These are phyloP conservation scores for Myrmecobius fasciatus DNA, from an alignment of 2,113 vertebrate genomes.

Conservation along the genomic window DNA sequence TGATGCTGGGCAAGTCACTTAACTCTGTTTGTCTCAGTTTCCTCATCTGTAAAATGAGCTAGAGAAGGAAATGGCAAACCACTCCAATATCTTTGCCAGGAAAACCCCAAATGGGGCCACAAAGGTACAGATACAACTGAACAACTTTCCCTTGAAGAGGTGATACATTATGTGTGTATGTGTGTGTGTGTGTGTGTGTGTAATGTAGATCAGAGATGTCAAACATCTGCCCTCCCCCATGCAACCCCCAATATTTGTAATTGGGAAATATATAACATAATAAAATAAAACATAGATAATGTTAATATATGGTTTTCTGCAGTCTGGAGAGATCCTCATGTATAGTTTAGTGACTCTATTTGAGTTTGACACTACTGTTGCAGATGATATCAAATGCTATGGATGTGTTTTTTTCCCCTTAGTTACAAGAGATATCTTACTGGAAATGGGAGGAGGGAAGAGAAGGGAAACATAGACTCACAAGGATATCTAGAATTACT, in stretches of 20 bases:
- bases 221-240: rapidly evolving
- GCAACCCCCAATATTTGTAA: not conserved
- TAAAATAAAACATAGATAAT: not conserved
- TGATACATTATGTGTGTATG: not conserved
- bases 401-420: not conserved
- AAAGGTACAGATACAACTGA: not conserved
- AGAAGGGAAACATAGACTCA: not conserved
- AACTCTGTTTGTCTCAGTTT: not conserved
- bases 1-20: not conserved
- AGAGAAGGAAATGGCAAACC: not conserved
- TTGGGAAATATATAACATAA: not conserved
- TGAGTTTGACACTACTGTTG: not conserved
- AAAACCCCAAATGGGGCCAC: not conserved
- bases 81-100: not conserved
- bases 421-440: not conserved
- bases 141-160: not conserved
- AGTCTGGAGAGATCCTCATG: not conserved
- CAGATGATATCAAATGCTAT: not conserved
- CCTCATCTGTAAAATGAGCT: not conserved
- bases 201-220: not conserved
- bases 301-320: not conserved
- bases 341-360: not conserved
- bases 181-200: not conserved
- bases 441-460: not conserved
- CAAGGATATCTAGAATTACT: not conserved